Conservation (phyloP, 1,140 invertebrate genomes). For the Caenorhabditis latens region DNA sequence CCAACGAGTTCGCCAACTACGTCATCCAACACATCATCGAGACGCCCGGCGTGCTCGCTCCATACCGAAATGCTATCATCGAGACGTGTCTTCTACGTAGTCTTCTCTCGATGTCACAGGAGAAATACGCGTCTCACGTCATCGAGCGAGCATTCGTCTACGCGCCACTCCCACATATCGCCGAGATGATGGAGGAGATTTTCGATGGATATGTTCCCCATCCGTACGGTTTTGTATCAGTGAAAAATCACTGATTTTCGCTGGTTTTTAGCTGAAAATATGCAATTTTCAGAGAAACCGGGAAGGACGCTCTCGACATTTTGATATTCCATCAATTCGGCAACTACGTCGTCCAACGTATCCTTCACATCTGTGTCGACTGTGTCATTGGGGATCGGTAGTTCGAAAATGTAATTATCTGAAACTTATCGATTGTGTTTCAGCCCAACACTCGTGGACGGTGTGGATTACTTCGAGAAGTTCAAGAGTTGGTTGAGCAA, state of each 20-base stretch:
- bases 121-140: constrained; percentile 74
- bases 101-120: constrained; percentile 70
- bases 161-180: constrained; percentile 56
- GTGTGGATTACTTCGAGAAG: background rate
- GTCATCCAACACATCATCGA: constrained; percentile 67
- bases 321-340: constrained; percentile 74
- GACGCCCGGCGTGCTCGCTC: constrained; percentile 43
- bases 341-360: constrained; percentile 72
- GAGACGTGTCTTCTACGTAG: constrained; percentile 66
- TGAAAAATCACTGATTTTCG: background rate
- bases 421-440: background rate
- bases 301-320: constrained; percentile 66
- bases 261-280: background rate
- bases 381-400: constrained; percentile 13
- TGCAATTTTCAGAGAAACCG: constrained; percentile 59
- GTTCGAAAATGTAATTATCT: background rate
- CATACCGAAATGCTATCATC: constrained; percentile 65
- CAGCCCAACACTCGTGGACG: background rate
- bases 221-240: constrained; percentile 61
- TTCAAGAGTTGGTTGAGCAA: background rate
- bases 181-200: constrained; percentile 70
- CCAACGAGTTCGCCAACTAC: constrained; percentile 68
- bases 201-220: constrained; percentile 71
- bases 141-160: constrained; percentile 70
- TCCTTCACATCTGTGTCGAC: constrained; percentile 61